Percentiles rank a stretch among this genome's conserved stretches.
These are phyloP conservation scores for Eupithecia centaureata DNA, from an alignment of 2,888 invertebrate species.

Conservation along the genomic window DNA sequence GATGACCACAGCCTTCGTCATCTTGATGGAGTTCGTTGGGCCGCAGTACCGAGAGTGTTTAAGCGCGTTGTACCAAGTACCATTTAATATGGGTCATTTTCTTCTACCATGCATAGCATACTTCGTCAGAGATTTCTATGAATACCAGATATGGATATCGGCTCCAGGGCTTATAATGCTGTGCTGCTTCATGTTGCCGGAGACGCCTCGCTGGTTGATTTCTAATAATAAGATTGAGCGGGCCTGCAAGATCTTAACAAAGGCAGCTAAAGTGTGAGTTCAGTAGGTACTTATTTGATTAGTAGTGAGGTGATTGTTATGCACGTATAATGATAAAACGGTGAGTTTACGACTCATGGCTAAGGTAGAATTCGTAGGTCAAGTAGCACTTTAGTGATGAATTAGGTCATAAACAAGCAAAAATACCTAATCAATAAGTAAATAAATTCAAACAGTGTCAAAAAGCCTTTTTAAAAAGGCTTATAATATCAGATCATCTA, in stretches of 20 bases:
- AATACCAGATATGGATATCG: not conserved
- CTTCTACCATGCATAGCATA: not conserved
- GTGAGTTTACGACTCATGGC: too few species aligned
- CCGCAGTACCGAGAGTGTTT: not conserved
- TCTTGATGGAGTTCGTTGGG: not conserved
- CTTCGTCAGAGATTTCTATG: not conserved
- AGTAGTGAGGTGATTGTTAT: too few species aligned
- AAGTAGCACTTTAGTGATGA: too few species aligned
- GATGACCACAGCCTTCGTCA: slow-evolving; percentile 4
- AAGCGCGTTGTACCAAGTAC: slow-evolving; percentile 6
- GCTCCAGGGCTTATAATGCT: not conserved
- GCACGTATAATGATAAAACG: too few species aligned
- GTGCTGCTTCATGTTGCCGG: not conserved
- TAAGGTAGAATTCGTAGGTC: too few species aligned
- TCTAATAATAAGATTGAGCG: not conserved
- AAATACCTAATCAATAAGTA: too few species aligned
- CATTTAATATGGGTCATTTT: not conserved
- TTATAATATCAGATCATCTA: too few species aligned
- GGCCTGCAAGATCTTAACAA: not conserved
- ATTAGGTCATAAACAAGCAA: too few species aligned
- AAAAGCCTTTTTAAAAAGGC: too few species aligned
- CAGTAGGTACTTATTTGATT: not conserved
- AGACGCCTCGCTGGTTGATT: slow-evolving; percentile 45
- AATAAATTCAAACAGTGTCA: too few species aligned
- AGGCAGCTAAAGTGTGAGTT: not conserved